Evolutionary conservation across 1,140 invertebrate species (phyloP).

Genomic region (Macrotrachela quadricornifera): DNA sequence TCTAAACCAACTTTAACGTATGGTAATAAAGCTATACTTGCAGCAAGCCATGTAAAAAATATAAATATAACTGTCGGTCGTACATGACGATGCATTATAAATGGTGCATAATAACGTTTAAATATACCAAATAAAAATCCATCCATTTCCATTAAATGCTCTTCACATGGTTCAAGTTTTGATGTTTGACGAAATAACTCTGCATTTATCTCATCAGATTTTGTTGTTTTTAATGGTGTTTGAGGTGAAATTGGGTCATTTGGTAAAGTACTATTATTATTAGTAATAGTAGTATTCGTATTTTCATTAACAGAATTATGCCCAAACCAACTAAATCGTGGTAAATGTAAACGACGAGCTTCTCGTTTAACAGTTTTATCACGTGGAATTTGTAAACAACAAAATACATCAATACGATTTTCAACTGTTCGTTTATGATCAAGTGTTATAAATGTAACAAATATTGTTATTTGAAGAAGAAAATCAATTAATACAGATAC

Average conservation of each 20-base stretch:
- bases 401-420: constrained; percentile 49
- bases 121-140: constrained; percentile 6
- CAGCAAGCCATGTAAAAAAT: constrained; percentile 72
- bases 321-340: too few relatives aligned
- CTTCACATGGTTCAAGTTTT: too few relatives aligned
- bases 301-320: constrained; percentile 35
- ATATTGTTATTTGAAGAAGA: constrained; percentile 83
- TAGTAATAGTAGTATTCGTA: too few relatives aligned
- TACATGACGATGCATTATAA: neutral
- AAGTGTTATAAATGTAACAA: constrained; percentile 66
- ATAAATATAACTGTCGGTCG: constrained; percentile 19
- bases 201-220: too few relatives aligned
- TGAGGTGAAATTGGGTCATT: too few relatives aligned
- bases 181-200: neutral
- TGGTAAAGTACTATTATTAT: too few relatives aligned
- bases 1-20: constrained; percentile 63
- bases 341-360: too few relatives aligned
- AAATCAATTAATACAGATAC: constrained; percentile 85
- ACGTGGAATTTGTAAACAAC: constrained; percentile 36
- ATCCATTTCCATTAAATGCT: neutral
- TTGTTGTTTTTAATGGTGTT: too few relatives aligned
- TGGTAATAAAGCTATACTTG: constrained; percentile 59
- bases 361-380: neutral
- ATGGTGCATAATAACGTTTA: neutral
- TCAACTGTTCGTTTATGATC: constrained; percentile 58